Conservation (phyloP, 30 jellyfish, hydroid and myxozoan genomes). For the Hydractinia symbiolongicarpus region DNA sequence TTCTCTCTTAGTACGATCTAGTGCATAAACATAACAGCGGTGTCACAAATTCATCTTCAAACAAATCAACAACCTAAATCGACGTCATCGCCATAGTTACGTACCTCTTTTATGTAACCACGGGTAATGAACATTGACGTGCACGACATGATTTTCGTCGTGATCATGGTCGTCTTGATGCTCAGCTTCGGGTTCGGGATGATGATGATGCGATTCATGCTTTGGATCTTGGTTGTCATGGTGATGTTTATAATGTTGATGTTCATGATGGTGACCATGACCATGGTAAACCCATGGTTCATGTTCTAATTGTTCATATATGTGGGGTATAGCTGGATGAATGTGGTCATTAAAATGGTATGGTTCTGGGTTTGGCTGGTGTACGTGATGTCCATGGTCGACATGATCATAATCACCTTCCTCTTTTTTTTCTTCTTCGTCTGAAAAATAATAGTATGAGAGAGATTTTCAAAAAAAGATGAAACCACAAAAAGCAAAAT, state of each 20-base stretch:
- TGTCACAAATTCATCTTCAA: too few species aligned
- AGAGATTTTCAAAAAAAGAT: too few species aligned
- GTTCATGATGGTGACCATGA: constrained; percentile 11
- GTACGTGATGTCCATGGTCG: constrained; percentile 8
- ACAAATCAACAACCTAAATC: too few species aligned
- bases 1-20: too few species aligned
- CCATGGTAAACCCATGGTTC: constrained; percentile 14
- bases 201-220: constrained; percentile 10
- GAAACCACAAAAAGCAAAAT: too few species aligned
- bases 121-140: not conserved
- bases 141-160: constrained; percentile 19
- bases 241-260: constrained; percentile 9
- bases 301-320: constrained; percentile 30
- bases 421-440: not conserved
- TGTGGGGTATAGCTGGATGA: constrained; percentile 28
- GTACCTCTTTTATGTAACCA: not conserved
- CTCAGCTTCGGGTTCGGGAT: constrained; percentile 7
- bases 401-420: constrained; percentile 8
- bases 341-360: constrained; percentile 22
- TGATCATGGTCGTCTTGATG: constrained; percentile 19
- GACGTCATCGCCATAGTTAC: too few species aligned
- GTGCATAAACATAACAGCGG: too few species aligned
- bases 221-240: constrained; percentile 8
- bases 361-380: constrained; percentile 32
- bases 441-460: not conserved